Evolutionary conservation across 2,888 invertebrate species (phyloP).

Genomic region (Tetanocera ferruginea): DNA sequence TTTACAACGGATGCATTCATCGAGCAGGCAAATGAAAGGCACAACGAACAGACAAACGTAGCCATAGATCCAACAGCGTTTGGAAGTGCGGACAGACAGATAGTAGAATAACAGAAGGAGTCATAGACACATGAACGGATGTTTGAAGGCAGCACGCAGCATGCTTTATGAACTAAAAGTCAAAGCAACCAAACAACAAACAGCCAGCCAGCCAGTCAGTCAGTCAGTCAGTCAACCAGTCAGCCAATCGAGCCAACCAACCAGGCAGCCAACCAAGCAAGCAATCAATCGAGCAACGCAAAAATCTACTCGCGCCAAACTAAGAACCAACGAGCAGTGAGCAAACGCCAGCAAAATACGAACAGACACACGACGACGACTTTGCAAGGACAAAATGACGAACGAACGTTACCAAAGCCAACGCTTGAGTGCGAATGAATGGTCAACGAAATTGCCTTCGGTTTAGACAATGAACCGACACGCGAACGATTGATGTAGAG

Average conservation of each 20-base stretch:
- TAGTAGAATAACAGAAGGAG: neutral
- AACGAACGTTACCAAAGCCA: neutral
- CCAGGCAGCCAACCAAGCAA: too few relatives aligned
- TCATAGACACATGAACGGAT: too few relatives aligned
- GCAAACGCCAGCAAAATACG: neutral
- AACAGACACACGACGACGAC: neutral
- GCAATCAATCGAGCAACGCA: too few relatives aligned
- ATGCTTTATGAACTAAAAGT: too few relatives aligned
- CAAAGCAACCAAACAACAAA: too few relatives aligned
- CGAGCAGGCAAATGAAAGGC: neutral
- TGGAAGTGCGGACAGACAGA: neutral
- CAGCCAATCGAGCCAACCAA: too few relatives aligned
- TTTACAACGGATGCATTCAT: constrained; percentile 32
- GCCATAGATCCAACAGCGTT: neutral
- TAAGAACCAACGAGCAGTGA: neutral
- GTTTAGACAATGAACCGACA: constrained; percentile 24
- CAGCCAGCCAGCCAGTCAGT: too few relatives aligned
- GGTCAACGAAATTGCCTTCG: constrained; percentile 1
- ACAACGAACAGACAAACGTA: neutral
- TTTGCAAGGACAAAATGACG: neutral
- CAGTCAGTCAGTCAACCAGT: too few relatives aligned
- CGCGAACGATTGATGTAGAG: neutral
- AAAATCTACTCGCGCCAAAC: too few relatives aligned
- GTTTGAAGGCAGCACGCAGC: too few relatives aligned
- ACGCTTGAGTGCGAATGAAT: constrained; percentile 9